These are phyloP conservation scores for Apotomis capreana DNA, from an alignment of 2,888 invertebrate genomes.

Conservation along the genomic window DNA sequence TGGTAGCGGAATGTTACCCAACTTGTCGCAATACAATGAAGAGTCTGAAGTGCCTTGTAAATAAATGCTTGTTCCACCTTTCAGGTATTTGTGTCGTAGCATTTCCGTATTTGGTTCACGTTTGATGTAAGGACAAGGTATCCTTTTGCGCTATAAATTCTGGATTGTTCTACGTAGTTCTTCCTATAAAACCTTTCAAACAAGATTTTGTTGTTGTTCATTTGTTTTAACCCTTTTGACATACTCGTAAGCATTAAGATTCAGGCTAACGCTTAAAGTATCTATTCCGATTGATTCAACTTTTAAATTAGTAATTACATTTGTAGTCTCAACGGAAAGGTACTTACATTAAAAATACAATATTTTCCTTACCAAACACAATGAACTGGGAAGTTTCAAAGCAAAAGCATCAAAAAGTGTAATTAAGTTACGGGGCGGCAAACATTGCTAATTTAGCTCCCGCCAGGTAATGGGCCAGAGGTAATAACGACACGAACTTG, in stretches of 20 bases:
- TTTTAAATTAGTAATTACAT: neutral
- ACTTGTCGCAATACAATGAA: neutral
- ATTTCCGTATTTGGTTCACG: constrained; percentile 6
- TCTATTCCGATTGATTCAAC: neutral
- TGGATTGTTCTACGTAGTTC: neutral
- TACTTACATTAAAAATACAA: neutral
- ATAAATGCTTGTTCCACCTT: constrained; percentile 1
- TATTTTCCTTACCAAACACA: constrained; percentile 36
- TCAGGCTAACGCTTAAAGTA: too few relatives aligned
- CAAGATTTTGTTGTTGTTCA: constrained; percentile 1
- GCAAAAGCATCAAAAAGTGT: constrained; percentile 51
- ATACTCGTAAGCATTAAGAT: too few relatives aligned
- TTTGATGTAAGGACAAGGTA: constrained; percentile 4
- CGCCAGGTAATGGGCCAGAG: constrained; percentile 45
- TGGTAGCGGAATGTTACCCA: constrained; percentile 17
- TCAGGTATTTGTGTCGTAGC: neutral
- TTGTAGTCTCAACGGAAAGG: neutral
- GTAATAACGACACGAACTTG: constrained; percentile 30
- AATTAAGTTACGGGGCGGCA: constrained; percentile 54
- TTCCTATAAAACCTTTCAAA: neutral
- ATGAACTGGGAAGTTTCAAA: constrained; percentile 47
- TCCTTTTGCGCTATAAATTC: neutral
- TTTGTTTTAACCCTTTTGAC: neutral
- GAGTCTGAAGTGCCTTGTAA: neutral
- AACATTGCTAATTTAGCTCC: constrained; percentile 52